phyloP scores from a whole-genome alignment of 2,797 vertebrate species.

The Oceanodroma leucorhoa region DNA sequence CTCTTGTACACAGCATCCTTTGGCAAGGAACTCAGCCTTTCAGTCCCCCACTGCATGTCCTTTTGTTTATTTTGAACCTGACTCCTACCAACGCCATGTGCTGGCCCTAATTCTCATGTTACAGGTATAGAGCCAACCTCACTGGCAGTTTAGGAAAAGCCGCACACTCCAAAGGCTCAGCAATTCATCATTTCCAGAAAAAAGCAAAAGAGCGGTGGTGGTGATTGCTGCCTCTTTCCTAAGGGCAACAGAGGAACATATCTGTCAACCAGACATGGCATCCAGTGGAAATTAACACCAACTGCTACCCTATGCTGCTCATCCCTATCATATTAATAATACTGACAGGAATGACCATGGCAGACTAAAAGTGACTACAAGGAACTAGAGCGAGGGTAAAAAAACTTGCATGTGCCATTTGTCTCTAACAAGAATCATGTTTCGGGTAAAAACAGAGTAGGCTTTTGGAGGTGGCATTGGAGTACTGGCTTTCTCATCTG shows the following conservation, averaged over 20 bases:
- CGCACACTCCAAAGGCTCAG: rapidly evolving
- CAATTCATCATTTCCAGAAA: conserved; percentile 32
- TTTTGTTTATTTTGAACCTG: conserved; percentile 24
- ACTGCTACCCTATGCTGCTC: background rate
- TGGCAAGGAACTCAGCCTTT: background rate
- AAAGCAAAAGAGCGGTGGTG: background rate
- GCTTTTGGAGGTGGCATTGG: background rate
- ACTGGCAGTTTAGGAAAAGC: background rate
- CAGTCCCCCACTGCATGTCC: background rate
- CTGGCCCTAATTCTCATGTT: background rate
- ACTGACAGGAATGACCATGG: background rate
- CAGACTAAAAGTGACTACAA: background rate
- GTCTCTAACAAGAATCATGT: background rate
- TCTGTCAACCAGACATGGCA: background rate
- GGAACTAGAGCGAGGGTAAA: background rate
- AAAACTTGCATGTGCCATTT: background rate
- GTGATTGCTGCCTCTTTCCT: conserved; percentile 26
- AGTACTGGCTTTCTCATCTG: background rate
- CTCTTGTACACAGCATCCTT: background rate
- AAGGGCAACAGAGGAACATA: background rate
- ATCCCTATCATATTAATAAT: background rate
- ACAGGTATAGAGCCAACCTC: background rate
- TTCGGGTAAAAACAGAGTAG: background rate
- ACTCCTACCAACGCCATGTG: background rate
- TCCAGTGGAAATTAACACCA: background rate